phyloP scores from a whole-genome alignment of 2,888 invertebrate species.

The Nomada ferruginata region DNA sequence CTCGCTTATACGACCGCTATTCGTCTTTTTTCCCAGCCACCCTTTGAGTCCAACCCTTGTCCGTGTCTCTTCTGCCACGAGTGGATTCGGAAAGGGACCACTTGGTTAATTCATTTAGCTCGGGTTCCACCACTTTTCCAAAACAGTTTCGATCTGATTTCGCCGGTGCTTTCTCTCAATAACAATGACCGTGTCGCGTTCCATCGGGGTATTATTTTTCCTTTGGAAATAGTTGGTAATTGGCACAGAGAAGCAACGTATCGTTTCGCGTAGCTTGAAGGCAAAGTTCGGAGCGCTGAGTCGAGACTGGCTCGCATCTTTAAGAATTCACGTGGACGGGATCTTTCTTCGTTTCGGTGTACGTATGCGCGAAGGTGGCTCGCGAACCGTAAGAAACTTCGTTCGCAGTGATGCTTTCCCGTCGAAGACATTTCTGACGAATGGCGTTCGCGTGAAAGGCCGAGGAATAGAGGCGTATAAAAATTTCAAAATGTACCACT shows the following conservation, averaged over 20 bases:
- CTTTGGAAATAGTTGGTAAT: too few relatives aligned
- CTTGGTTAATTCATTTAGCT: slow-evolving; percentile 44
- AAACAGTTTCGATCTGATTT: not conserved
- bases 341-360: not conserved
- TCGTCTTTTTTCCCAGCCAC: too few relatives aligned
- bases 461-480: not conserved
- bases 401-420: not conserved
- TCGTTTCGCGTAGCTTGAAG: not conserved
- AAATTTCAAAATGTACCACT: slow-evolving; percentile 14
- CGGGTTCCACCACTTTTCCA: not conserved
- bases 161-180: not conserved
- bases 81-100: not conserved
- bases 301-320: not conserved
- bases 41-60: slow-evolving; percentile 4
- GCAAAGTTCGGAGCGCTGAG: not conserved
- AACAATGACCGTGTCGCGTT: not conserved
- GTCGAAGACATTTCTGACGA: not conserved
- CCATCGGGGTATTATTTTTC: too few relatives aligned
- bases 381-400: not conserved
- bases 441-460: not conserved
- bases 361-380: not conserved
- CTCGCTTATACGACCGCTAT: slow-evolving; percentile 1
- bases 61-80: not conserved
- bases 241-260: not conserved
- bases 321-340: not conserved